These are phyloP conservation scores for Aphidius colemani DNA, from an alignment of 2,888 invertebrate genomes.

Conservation along the genomic window DNA sequence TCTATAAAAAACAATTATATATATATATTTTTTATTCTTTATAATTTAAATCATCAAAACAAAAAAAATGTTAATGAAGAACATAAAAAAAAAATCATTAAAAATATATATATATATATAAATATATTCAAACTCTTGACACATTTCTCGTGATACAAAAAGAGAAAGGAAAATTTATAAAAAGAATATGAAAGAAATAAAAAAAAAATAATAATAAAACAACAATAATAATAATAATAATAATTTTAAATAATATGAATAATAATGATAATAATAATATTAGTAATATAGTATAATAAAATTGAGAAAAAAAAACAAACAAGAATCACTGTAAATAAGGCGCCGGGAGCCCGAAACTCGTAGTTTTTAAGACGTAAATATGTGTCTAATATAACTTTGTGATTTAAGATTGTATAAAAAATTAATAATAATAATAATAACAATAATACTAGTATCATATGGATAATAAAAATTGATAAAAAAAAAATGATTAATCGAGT, in stretches of 20 bases:
- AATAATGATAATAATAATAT: too few species aligned
- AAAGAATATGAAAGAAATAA: neutral
- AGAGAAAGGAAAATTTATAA: conserved; percentile 10
- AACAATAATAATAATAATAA: too few species aligned
- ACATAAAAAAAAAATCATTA: conserved; percentile 11
- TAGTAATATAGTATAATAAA: neutral
- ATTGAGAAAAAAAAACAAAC: conserved; percentile 16
- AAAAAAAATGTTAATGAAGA: too few species aligned
- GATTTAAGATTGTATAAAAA: conserved; percentile 56
- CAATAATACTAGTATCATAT: conserved; percentile 13
- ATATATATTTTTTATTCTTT: too few species aligned
- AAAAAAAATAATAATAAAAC: conserved; percentile 7
- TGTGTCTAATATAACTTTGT: conserved; percentile 59
- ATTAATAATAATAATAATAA: neutral
- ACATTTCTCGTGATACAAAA: neutral
- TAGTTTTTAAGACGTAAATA: conserved; percentile 53
- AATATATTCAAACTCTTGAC: too few species aligned
- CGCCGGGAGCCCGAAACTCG: conserved; percentile 42
- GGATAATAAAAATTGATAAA: conserved; percentile 12
- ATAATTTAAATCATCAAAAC: too few species aligned
- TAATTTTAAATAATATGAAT: too few species aligned
- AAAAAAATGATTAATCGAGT: neutral
- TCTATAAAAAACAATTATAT: too few species aligned
- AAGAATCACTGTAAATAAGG: conserved; percentile 43
- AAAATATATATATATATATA: conserved; percentile 24